Evolutionary conservation across 1,140 invertebrate genomes (phyloP), one percentile per base, ranked within the genome.

Genomic region (Neodiprion fabricii): DNA sequence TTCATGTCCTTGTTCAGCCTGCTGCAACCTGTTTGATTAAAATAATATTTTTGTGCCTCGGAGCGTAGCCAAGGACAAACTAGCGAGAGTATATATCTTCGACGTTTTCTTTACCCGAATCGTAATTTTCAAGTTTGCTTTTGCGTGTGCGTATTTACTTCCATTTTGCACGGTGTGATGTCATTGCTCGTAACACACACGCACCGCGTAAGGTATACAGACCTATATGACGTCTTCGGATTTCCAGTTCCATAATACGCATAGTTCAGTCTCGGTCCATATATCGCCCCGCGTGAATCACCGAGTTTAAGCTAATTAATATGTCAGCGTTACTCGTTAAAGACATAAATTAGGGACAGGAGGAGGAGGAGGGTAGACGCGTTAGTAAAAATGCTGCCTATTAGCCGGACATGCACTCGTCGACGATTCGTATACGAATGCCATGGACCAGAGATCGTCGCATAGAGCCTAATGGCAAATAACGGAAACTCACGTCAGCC

Each of bases 291-390:
- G 47, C 23, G 28, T 84, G 81, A 84, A 23, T 84, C 83, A 82
- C 23, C 53, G 67, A 69, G 67, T 69, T 69, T 21, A 47, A 47
- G 17, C 74, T 69, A 78, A 83, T 83, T 82, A 81, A 81, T 82
- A 76, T 72, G 74, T 48, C 74, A 11, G 71, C 67, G 66, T 83
- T 82, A 80, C 78, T 84, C 81, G 84, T 71, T 74, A 76, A 21
- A 67, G 73, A 76, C 75, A 61, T 9, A 61, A 61, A 61, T 61
- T 61, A 61, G 11, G 53, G 11, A 11, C n/a, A 61, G n/a, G 9
- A 9, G 9, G 53, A 61, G n/a, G n/a, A 61, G 53, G 53, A 61
- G n/a, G n/a, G n/a, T 4, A 61, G n/a, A 61, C n/a, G 0, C 28
- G 28, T 40, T 5, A 40, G 28, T 40, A 40, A 40, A 40, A 40